Evolutionary conservation across 2,797 vertebrate genomes (phyloP).

Genomic region (Orientallactaga sibirica): DNA sequence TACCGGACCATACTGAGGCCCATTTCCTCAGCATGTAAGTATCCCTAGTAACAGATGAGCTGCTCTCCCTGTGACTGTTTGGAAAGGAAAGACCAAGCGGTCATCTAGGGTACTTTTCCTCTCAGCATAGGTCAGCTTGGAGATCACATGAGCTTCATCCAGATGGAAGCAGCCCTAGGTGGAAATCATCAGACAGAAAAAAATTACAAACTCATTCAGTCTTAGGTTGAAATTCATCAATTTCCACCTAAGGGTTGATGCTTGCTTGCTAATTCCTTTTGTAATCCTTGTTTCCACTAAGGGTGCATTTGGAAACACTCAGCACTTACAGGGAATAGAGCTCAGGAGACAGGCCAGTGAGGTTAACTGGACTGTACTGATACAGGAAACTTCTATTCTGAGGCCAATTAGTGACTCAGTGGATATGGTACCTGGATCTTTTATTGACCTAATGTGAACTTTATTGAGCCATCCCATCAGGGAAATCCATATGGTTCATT

Average conservation of each 20-base stretch:
- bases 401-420: constrained; percentile 50
- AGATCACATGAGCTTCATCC: constrained; percentile 1
- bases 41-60: constrained; percentile 38
- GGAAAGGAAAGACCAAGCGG: not conserved
- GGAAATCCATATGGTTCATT: constrained; percentile 54
- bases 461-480: constrained; percentile 3
- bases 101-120: not conserved
- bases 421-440: not conserved
- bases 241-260: not conserved
- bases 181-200: not conserved
- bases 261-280: constrained; percentile 38
- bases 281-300: not conserved
- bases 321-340: not conserved
- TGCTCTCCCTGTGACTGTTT: not conserved
- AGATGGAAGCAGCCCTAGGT: not conserved
- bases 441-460: constrained; percentile 18
- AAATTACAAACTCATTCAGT: not conserved
- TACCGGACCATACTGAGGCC: not conserved
- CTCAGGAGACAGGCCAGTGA: not conserved
- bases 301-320: constrained; percentile 4
- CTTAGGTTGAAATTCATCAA: not conserved
- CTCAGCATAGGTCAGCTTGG: not conserved
- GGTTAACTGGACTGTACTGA: not conserved
- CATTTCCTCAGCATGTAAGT: constrained; percentile 24
- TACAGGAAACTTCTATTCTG: not conserved